These are phyloP conservation scores for Aplodontia rufa DNA, from an alignment of 2,113 vertebrate genomes.

Conservation along the genomic window DNA sequence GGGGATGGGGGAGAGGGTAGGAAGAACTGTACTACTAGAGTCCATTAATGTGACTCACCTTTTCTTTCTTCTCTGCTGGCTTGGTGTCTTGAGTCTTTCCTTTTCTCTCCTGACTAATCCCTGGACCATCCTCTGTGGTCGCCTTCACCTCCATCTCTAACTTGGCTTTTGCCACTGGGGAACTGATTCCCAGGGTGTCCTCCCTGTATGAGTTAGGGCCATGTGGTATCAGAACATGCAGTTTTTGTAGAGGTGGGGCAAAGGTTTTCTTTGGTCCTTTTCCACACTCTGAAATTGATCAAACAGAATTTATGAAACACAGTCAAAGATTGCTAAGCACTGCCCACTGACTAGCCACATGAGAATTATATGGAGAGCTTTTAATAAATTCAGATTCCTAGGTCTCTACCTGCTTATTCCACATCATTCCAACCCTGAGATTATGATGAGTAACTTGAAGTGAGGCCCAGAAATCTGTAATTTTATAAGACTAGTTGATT, in stretches of 20 bases:
- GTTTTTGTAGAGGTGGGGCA: slow-evolving; percentile 62
- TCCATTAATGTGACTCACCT: slow-evolving; percentile 45
- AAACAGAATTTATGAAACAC: slow-evolving; percentile 10
- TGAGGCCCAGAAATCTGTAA: background rate
- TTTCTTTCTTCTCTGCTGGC: slow-evolving; percentile 51
- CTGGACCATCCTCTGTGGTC: background rate
- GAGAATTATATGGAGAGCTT: background rate
- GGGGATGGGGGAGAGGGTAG: background rate
- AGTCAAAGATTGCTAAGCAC: background rate
- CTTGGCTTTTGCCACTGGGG: background rate
- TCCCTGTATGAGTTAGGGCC: background rate
- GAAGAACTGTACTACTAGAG: background rate
- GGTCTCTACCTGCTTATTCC: background rate
- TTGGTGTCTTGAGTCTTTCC: slow-evolving; percentile 39
- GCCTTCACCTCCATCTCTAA: slow-evolving; percentile 45
- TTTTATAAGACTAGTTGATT: slow-evolving; percentile 54
- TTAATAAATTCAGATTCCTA: slow-evolving; percentile 46
- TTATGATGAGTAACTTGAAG: slow-evolving; percentile 22
- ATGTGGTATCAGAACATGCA: background rate
- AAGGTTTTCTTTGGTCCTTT: slow-evolving; percentile 67
- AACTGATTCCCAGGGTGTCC: background rate
- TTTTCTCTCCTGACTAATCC: slow-evolving; percentile 34
- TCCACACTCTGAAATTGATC: slow-evolving; percentile 66
- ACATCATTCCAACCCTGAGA: background rate
- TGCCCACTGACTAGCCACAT: background rate